Conservation (phyloP, 35 echinoderm and acorn worm species). For the Acanthaster planci region DNA sequence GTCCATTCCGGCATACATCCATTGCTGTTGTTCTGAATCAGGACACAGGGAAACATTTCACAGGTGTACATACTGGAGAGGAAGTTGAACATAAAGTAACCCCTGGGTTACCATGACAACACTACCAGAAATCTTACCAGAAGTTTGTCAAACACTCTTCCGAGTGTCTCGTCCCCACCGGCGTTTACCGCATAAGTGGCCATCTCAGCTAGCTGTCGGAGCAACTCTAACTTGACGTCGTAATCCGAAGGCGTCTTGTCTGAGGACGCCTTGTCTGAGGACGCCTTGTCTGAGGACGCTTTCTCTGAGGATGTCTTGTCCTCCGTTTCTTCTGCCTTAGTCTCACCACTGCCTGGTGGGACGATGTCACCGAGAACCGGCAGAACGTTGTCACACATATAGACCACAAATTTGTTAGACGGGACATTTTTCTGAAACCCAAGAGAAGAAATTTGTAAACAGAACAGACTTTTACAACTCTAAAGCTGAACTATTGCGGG, state of each 20-base stretch:
- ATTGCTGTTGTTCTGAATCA: too few species aligned
- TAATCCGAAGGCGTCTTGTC: constrained; percentile 1
- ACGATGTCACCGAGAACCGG: constrained; percentile 59
- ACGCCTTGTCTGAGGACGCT: background rate
- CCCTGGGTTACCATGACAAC: too few species aligned
- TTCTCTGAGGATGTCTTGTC: background rate
- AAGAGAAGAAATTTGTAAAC: too few species aligned
- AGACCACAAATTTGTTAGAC: constrained; percentile 84
- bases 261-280: constrained; percentile 5
- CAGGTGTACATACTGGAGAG: too few species aligned
- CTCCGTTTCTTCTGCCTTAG: constrained; percentile 30
- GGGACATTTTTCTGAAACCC: constrained; percentile 76
- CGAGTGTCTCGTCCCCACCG: constrained; percentile 28
- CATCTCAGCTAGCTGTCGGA: constrained; percentile 83
- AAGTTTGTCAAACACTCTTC: constrained; percentile 62
- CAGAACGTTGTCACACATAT: constrained; percentile 84
- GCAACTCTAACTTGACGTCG: constrained; percentile 61
- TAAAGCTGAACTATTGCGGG: too few species aligned
- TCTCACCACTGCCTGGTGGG: constrained; percentile 10
- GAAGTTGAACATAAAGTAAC: too few species aligned
- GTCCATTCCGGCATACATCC: too few species aligned
- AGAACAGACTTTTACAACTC: too few species aligned
- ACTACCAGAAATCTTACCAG: constrained; percentile 58
- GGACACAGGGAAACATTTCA: too few species aligned
- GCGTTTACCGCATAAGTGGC: constrained; percentile 51